Percentiles rank a stretch among this genome's conserved stretches.
phyloP scores from a whole-genome alignment of 2,113 vertebrate species.

The Takifugu flavidus region DNA sequence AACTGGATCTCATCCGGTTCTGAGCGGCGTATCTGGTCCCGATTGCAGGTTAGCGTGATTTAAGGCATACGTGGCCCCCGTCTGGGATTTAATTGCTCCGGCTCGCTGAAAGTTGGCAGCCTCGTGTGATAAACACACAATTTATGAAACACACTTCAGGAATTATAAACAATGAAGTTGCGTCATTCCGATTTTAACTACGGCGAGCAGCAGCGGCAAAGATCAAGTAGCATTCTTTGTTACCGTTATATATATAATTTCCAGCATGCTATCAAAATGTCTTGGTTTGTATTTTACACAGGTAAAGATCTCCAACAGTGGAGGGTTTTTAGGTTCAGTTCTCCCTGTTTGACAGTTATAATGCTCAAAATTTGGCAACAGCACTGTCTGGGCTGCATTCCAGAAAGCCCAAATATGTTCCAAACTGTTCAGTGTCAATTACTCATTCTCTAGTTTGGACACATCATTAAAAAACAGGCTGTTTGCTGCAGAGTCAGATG shows the following conservation, averaged over 20 bases:
- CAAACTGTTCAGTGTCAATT: constrained; percentile 51
- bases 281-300: constrained; percentile 30
- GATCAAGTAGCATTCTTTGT: constrained; percentile 36
- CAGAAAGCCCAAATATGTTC: constrained; percentile 51
- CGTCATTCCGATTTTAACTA: constrained; percentile 2
- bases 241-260: constrained; percentile 36
- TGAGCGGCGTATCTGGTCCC: no score
- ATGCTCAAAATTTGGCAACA: constrained; percentile 54
- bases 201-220: constrained; percentile 17
- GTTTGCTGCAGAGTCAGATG: constrained; percentile 46
- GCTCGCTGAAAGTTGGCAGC: not conserved
- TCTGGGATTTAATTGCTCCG: not conserved
- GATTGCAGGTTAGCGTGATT: not conserved
- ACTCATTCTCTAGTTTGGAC: constrained; percentile 55
- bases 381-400: constrained; percentile 56
- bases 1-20: no score
- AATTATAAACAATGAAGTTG: not conserved
- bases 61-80: not conserved
- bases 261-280: constrained; percentile 27
- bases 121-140: constrained; percentile 3
- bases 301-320: constrained; percentile 29
- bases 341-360: constrained; percentile 54
- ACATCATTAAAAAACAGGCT: constrained; percentile 54
- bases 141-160: not conserved
- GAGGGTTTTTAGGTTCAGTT: constrained; percentile 51